These are phyloP conservation scores for Peromyscus eremicus DNA, from an alignment of 2,797 vertebrate species.

Conservation along the genomic window DNA sequence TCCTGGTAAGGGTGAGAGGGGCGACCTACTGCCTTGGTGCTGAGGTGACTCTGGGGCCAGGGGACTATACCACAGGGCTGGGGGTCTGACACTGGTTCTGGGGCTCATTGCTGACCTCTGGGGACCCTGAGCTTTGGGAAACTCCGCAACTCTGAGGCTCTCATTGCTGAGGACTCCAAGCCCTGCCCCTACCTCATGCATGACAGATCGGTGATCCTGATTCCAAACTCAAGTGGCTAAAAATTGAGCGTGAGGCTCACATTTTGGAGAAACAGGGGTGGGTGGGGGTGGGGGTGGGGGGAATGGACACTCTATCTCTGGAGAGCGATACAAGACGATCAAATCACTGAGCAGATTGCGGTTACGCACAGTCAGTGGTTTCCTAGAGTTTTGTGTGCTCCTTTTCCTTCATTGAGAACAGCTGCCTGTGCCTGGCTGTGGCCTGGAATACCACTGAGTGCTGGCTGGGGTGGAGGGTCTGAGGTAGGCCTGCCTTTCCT, in stretches of 20 bases:
- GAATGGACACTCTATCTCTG: not conserved
- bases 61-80: not conserved
- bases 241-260: fast-evolving
- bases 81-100: not conserved
- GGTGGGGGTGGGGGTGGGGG: not conserved
- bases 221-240: not conserved
- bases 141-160: not conserved
- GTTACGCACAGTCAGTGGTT: not conserved
- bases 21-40: not conserved
- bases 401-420: not conserved
- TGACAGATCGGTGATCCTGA: fast-evolving
- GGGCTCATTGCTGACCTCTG: not conserved
- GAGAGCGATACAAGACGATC: not conserved
- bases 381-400: not conserved
- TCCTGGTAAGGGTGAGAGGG: fast-evolving
- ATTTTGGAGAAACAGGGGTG: not conserved
- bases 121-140: not conserved
- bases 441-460: not conserved
- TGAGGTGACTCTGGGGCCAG: not conserved
- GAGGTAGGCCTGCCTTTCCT: not conserved
- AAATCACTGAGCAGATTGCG: not conserved
- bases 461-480: not conserved
- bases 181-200: not conserved
- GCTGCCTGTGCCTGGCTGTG: not conserved
- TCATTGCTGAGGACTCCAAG: not conserved